Conservation (phyloP, 2,113 vertebrate species). For the Solenodon paradoxus region DNA sequence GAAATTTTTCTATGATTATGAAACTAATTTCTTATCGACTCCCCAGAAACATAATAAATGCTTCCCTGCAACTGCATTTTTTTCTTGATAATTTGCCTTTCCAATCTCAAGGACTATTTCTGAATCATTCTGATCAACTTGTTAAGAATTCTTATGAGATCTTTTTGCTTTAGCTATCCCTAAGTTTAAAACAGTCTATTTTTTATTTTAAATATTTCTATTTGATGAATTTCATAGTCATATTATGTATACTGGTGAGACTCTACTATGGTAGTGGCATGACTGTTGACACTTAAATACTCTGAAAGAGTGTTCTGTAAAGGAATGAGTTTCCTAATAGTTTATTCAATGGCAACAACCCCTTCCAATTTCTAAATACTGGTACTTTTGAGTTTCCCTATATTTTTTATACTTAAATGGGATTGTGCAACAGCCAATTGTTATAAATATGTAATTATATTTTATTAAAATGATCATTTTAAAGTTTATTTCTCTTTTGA, state of each 20-base stretch:
- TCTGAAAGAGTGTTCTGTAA: background rate
- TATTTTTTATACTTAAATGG: background rate
- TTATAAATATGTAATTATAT: background rate
- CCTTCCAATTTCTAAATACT: background rate
- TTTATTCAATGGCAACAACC: background rate
- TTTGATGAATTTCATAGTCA: background rate
- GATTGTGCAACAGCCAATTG: background rate
- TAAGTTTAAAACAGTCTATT: background rate
- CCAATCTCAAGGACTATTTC: background rate
- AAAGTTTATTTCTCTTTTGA: background rate
- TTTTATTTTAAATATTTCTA: background rate
- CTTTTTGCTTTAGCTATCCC: background rate
- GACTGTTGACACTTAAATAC: background rate
- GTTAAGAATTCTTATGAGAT: background rate
- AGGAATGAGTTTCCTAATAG: background rate
- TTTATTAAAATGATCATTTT: conserved; percentile 7
- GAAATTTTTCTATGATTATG: background rate
- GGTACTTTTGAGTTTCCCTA: background rate
- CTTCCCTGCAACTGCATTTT: background rate
- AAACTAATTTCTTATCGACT: background rate
- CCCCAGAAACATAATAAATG: background rate
- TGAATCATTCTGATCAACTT: background rate
- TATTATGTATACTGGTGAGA: background rate
- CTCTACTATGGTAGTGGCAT: background rate
- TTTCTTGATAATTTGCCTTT: background rate